phyloP scores from a whole-genome alignment of 92 coral and sea anemone species.

The Zoanthus sociatus region DNA sequence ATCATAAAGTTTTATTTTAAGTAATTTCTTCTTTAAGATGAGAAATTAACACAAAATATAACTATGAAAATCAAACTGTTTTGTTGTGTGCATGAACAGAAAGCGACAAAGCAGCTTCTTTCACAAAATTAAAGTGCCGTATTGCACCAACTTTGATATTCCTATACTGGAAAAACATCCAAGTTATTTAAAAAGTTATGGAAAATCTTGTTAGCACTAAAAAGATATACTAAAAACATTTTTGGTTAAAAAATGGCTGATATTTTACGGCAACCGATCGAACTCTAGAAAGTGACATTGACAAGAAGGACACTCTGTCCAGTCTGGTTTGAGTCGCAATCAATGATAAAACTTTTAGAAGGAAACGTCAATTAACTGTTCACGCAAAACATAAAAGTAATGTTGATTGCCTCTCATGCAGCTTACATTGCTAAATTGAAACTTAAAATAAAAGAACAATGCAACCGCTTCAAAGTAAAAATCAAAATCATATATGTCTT shows the following conservation, averaged over 20 bases:
- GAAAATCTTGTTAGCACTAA: no score
- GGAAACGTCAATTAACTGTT: background rate
- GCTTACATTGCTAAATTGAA: background rate
- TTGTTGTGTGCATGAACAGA: no score
- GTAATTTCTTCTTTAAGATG: no score
- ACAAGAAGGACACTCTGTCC: background rate
- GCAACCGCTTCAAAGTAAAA: background rate
- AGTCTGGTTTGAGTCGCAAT: background rate
- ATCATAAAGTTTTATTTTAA: no score
- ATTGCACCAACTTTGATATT: no score
- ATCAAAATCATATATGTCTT: constrained; percentile 1
- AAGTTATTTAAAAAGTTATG: no score
- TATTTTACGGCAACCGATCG: background rate
- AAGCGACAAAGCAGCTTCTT: no score
- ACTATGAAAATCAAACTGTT: no score
- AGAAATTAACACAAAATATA: no score
- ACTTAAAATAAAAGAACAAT: background rate
- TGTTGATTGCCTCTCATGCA: background rate
- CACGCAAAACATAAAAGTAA: background rate
- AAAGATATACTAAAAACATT: background rate
- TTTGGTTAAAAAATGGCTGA: background rate
- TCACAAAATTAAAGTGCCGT: no score
- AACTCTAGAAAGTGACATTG: background rate
- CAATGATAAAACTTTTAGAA: background rate
- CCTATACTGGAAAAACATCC: no score